phyloP scores from a whole-genome alignment of 2,797 vertebrate genomes.

The Syngnathus rostellatus region DNA sequence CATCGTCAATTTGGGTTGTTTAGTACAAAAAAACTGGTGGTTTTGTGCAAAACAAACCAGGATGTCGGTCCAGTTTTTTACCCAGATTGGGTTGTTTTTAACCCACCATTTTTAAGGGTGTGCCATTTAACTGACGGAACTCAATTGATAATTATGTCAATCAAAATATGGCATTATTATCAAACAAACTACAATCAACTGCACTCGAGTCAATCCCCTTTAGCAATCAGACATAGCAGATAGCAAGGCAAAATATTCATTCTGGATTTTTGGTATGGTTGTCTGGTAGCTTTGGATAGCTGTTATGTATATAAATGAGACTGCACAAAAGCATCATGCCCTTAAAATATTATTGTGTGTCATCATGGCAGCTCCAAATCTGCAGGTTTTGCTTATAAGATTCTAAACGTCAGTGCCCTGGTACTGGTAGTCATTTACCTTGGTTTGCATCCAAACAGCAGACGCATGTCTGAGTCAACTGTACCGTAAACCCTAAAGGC shows the following conservation, averaged over 20 bases:
- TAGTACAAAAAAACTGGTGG: no score
- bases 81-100: no score
- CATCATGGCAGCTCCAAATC: background rate
- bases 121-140: no score
- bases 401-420: background rate
- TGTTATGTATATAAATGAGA: background rate
- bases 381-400: background rate
- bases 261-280: background rate
- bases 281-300: background rate
- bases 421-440: slow-evolving; percentile 17
- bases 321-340: background rate
- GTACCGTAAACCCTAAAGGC: background rate
- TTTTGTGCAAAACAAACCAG: no score
- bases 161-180: no score
- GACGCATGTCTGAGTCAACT: slow-evolving; percentile 3
- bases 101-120: no score
- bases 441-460: slow-evolving; percentile 20
- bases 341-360: background rate
- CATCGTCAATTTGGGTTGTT: no score
- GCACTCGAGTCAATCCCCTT: slow-evolving; percentile 7
- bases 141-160: no score
- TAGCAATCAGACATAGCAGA: background rate
- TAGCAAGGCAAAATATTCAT: background rate
- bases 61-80: no score
- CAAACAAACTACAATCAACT: slow-evolving; percentile 33